Evolutionary conservation across 2,888 invertebrate genomes (phyloP).

Genomic region (Epinotia nisella): DNA sequence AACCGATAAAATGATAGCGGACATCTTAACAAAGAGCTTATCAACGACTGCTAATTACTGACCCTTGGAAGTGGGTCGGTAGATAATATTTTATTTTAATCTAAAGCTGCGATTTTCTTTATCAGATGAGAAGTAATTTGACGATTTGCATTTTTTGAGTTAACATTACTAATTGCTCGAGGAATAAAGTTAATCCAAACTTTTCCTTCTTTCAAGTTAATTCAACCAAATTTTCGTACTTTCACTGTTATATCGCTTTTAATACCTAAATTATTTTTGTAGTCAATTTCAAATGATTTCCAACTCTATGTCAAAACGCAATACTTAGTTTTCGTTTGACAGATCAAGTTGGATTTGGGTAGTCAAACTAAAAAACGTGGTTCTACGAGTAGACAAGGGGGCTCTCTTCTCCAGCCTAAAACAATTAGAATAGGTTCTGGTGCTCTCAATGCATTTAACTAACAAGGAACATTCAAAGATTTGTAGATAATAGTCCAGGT

Average conservation of each 20-base stretch:
- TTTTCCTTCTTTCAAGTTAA: no score
- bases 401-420: background rate
- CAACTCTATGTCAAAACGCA: no score
- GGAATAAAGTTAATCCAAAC: no score
- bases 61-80: conserved; percentile 61
- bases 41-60: conserved; percentile 56
- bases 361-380: background rate
- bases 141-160: background rate
- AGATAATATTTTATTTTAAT: conserved; percentile 69
- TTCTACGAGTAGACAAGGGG: background rate
- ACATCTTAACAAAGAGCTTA: no score
- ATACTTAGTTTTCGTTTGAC: background rate
- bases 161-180: background rate
- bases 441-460: conserved; percentile 5
- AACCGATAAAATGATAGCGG: no score
- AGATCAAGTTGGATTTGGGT: background rate
- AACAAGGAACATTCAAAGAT: conserved; percentile 25
- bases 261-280: no score
- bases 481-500: conserved; percentile 33
- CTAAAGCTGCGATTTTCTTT: background rate
- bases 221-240: no score
- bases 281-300: no score
- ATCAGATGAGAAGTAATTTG: background rate
- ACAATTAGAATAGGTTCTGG: background rate
- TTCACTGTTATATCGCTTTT: no score